Percentiles rank a stretch among this genome's conserved stretches.
Evolutionary conservation across 1,140 invertebrate species (phyloP).

Genomic region (Harpegnathos saltator): DNA sequence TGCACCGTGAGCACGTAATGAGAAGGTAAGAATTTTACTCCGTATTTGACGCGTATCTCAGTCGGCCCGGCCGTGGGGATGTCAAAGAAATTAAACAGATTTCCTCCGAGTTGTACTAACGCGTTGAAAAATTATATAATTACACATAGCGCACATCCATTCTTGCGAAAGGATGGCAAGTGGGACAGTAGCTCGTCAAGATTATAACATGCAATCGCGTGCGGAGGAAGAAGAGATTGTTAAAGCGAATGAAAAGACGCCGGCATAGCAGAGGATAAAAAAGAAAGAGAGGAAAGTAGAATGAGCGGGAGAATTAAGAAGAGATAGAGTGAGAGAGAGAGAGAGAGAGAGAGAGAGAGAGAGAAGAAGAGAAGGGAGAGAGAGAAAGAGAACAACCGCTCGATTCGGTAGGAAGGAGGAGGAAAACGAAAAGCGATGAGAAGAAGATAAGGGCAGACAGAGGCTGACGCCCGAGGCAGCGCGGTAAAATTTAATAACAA

Average conservation of each 20-base stretch:
- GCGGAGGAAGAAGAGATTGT: constrained; percentile 33
- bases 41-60: background rate
- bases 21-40: background rate
- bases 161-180: constrained; percentile 32
- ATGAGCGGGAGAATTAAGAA: background rate
- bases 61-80: no score
- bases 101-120: background rate
- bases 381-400: background rate
- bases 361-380: background rate
- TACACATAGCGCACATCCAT: constrained; percentile 21
- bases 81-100: constrained; percentile 27
- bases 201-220: constrained; percentile 51
- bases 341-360: background rate
- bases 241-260: constrained; percentile 53
- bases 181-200: constrained; percentile 50
- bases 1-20: background rate
- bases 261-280: background rate
- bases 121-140: constrained; percentile 44
- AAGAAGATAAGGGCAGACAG: constrained; percentile 50
- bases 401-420: background rate
- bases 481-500: constrained; percentile 80
- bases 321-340: background rate
- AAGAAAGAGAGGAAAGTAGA: background rate
- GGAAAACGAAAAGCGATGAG: constrained; percentile 25
- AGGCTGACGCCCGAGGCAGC: constrained; percentile 54